A percentile compares a stretch with the other conserved stretches of the same genome.
Evolutionary conservation across 2,888 invertebrate species (phyloP).

Genomic region (Zele albiditarsus): DNA sequence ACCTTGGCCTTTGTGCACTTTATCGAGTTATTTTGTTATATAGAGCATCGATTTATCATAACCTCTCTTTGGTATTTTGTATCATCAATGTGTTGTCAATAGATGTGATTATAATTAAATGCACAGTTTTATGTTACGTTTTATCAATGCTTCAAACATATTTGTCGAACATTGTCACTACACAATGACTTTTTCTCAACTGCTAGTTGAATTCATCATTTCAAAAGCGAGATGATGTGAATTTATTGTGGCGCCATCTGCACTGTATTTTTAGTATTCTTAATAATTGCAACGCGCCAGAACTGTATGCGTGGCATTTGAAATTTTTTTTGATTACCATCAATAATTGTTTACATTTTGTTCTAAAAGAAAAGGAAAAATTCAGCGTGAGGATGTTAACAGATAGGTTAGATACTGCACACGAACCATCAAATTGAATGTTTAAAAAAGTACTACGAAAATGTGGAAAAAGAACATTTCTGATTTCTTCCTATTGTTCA

Average conservation of each 20-base stretch:
- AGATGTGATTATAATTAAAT: background rate
- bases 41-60: background rate
- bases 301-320: too few species aligned
- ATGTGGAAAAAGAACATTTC: too few species aligned
- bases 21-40: slow-evolving; percentile 9
- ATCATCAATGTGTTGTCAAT: background rate
- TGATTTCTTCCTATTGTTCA: too few species aligned
- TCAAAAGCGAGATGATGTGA: background rate
- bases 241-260: background rate
- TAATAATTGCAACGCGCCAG: background rate
- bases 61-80: background rate
- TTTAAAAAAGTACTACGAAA: too few species aligned
- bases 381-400: too few species aligned
- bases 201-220: background rate
- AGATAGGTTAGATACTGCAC: too few species aligned
- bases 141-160: background rate
- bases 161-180: background rate
- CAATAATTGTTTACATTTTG: too few species aligned
- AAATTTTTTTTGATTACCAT: too few species aligned
- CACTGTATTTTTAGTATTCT: background rate
- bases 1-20: slow-evolving; percentile 22
- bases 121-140: background rate
- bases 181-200: background rate
- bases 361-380: too few species aligned
- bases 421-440: too few species aligned